phyloP scores from a whole-genome alignment of 2,888 invertebrate species.

The Drosophila rubida region DNA sequence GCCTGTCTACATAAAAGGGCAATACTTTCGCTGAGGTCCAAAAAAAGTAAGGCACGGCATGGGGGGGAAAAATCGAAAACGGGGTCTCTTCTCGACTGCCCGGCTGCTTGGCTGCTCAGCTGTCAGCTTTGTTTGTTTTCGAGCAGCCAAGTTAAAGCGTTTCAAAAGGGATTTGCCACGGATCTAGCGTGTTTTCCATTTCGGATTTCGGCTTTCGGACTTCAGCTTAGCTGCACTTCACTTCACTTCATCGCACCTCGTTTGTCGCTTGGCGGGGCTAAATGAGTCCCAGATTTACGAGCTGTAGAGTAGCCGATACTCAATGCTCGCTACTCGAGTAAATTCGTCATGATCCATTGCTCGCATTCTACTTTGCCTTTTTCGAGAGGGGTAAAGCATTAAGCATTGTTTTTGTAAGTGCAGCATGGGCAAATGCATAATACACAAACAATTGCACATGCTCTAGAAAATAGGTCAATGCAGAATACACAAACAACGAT shows the following conservation, averaged over 20 bases:
- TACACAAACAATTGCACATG: no score
- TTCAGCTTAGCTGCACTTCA: constrained; percentile 57
- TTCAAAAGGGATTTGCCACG: constrained; percentile 78
- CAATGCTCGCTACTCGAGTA: background rate
- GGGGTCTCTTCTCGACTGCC: no score
- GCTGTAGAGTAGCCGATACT: constrained; percentile 18
- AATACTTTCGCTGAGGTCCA: constrained; percentile 66
- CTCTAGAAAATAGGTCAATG: no score
- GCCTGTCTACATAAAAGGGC: constrained; percentile 61
- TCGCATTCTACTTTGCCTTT: background rate
- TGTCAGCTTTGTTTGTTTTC: constrained; percentile 71
- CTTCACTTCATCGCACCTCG: constrained; percentile 18
- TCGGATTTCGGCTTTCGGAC: constrained; percentile 44
- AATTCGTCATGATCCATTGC: constrained; percentile 2
- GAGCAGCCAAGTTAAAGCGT: constrained; percentile 74
- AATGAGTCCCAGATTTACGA: constrained; percentile 14
- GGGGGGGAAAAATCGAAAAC: constrained; percentile 8
- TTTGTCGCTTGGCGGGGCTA: background rate
- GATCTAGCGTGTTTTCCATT: constrained; percentile 70
- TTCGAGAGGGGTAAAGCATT: no score
- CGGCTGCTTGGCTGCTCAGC: no score
- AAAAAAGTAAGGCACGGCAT: background rate
- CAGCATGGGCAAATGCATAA: no score
- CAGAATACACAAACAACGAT: no score
- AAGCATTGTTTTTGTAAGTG: no score